Evolutionary conservation across 2,797 vertebrate genomes (phyloP).

Genomic region (Hyperoplus immaculatus): DNA sequence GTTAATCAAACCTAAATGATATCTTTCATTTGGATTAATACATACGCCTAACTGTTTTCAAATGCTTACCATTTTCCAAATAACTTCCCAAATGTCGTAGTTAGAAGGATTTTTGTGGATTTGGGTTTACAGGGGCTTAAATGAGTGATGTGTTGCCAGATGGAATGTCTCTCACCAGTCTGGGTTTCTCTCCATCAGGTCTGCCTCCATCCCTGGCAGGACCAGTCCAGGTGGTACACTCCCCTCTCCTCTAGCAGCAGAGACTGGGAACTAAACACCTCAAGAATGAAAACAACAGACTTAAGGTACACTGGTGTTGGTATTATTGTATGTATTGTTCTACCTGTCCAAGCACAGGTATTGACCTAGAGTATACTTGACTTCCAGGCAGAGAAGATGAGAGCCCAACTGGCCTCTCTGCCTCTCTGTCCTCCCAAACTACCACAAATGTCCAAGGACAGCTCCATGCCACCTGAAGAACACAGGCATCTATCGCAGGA

Average conservation of each 20-base stretch:
- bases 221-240: constrained; percentile 90
- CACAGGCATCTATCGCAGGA: constrained; percentile 89
- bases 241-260: constrained; percentile 92
- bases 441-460: constrained; percentile 73
- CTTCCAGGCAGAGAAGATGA: constrained; percentile 90
- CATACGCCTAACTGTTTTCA: too few relatives aligned
- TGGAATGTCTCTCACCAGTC: not conserved
- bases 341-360: not conserved
- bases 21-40: too few relatives aligned
- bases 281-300: constrained; percentile 91
- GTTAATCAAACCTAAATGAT: too few relatives aligned
- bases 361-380: not conserved
- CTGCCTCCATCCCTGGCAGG: constrained; percentile 78
- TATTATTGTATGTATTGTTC: not conserved
- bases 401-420: constrained; percentile 88
- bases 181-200: constrained; percentile 38
- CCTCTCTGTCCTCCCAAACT: constrained; percentile 88
- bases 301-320: constrained; percentile 82
- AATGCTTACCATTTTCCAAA: too few relatives aligned
- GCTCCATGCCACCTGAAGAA: constrained; percentile 79
- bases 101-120: too few relatives aligned
- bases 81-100: too few relatives aligned
- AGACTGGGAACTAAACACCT: constrained; percentile 91
- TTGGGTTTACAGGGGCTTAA: too few relatives aligned
- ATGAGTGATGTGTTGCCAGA: not conserved